These are phyloP conservation scores for Takifugu flavidus DNA, from an alignment of 2,113 vertebrate genomes.

Conservation along the genomic window DNA sequence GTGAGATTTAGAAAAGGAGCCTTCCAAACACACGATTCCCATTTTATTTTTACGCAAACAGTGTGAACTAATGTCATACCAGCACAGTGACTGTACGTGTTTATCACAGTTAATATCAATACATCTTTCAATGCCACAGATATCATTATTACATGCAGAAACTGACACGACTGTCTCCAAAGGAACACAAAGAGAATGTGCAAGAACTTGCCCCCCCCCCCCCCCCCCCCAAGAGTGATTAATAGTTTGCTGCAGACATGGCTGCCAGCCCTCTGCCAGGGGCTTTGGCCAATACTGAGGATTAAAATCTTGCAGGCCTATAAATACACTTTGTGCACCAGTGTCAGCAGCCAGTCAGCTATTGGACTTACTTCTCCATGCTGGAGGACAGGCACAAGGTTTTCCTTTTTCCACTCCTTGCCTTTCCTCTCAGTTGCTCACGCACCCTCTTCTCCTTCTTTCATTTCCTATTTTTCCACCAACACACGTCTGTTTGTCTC, in stretches of 20 bases:
- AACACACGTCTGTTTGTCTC: constrained; percentile 41
- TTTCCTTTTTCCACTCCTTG: constrained; percentile 22
- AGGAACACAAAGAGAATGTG: constrained; percentile 21
- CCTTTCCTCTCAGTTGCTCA: constrained; percentile 28
- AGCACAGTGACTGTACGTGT: no score
- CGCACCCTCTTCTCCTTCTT: constrained; percentile 18
- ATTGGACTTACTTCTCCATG: constrained; percentile 57
- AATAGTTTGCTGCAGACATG: constrained; percentile 56
- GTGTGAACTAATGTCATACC: no score
- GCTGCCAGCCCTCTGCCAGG: constrained; percentile 52
- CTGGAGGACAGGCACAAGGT: constrained; percentile 41
- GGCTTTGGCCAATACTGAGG: constrained; percentile 68
- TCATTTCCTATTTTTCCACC: constrained; percentile 15
- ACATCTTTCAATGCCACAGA: no score
- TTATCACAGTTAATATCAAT: no score
- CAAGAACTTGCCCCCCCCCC: constrained; percentile 30
- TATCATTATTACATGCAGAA: background rate
- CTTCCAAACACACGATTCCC: background rate
- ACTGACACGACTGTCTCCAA: constrained; percentile 8
- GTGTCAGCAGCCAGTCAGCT: constrained; percentile 53
- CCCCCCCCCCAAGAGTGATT: constrained; percentile 35
- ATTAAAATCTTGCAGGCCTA: constrained; percentile 70
- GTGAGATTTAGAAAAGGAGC: background rate
- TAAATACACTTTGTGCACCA: constrained; percentile 67
- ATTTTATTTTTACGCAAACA: no score